Conservation (phyloP, 30 jellyfish, hydroid and myxozoan genomes). For the Mastigias papua region DNA sequence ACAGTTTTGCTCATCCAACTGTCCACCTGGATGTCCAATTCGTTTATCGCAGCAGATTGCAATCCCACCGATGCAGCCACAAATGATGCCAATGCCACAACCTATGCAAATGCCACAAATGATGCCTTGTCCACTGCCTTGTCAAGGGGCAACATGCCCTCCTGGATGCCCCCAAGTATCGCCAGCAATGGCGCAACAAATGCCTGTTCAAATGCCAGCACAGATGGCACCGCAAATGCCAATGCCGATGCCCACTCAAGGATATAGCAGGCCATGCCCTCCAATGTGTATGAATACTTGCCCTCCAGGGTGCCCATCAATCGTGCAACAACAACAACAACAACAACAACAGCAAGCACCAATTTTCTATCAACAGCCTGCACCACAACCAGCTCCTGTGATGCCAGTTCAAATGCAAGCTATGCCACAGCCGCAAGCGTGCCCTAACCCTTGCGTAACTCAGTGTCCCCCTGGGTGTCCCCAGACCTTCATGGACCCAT, state of each 20-base stretch:
- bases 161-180: slow-evolving; percentile 85
- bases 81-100: slow-evolving; percentile 24
- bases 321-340: slow-evolving; percentile 53
- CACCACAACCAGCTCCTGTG: slow-evolving; percentile 30
- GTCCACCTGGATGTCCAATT: slow-evolving; percentile 75
- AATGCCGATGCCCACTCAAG: slow-evolving; percentile 38
- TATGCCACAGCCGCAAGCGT: slow-evolving; percentile 54
- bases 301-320: slow-evolving; percentile 65
- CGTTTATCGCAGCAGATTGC: slow-evolving; percentile 34
- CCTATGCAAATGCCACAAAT: slow-evolving; percentile 44
- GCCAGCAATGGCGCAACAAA: slow-evolving; percentile 49
- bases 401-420: slow-evolving; percentile 38
- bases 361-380: too few species aligned
- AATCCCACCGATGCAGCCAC: slow-evolving; percentile 42
- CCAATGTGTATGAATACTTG: slow-evolving; percentile 55
- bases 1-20: slow-evolving; percentile 49
- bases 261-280: slow-evolving; percentile 25
- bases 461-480: slow-evolving; percentile 89
- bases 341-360: too few species aligned
- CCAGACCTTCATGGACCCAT: slow-evolving; percentile 55
- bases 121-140: slow-evolving; percentile 91
- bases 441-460: slow-evolving; percentile 88
- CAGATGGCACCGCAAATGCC: slow-evolving; percentile 59
- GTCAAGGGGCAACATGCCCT: slow-evolving; percentile 83
- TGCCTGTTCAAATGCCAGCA: slow-evolving; percentile 36